Base-by-base conservation (phyloP, 1,140 invertebrate genomes). In the Formica exsecta region DNA sequence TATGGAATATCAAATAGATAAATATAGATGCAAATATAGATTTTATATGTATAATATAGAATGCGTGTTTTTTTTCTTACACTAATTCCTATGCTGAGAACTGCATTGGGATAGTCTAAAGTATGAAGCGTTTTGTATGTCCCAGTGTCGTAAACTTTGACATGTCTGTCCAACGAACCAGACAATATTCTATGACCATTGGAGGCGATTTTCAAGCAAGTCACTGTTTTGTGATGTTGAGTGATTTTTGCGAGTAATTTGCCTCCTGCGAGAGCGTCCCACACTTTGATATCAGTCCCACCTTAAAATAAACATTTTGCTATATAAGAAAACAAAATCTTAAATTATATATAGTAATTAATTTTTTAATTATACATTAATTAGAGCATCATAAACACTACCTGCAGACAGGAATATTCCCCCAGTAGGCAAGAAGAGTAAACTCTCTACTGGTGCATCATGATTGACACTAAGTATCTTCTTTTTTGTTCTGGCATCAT, bases 171-270 rank as follows among this genome's bases (percentile, higher is more conserved):
- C 62, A 99, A 95, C 3, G 98, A 98, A 7, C 97, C 98, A 9
- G 98, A 99, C 86, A 99, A 92, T 54, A 99, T 95, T 91, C 98
- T 96, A 80, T 96, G 97, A 36, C 97, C 97, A 92, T 98, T 97
- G 32, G 97, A 97, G 29, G 97, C 97, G 77, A 99, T 95, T 88
- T 96, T 95, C 29, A 99, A 91, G 88, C 97, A 97, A 3, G 98
- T 99, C 2, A 99, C 97, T 2, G 98, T 99, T 96, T 99, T 99
- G 93, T 99, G 98, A 94, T 99, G 97, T 92, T 98, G 97, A 61
- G 97, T 97, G 90, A 98, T 96, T 94, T 96, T 97, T 13, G 97
- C 96, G 11, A 99, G 93, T 77, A 99, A 94, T 93, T 97, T 97
- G 8, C 98, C 98, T 74, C 98, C 98, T 85, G 97, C 96, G 57